These are phyloP conservation scores for Hemistola chrysoprasaria DNA, from an alignment of 2,888 invertebrate genomes.

Conservation along the genomic window DNA sequence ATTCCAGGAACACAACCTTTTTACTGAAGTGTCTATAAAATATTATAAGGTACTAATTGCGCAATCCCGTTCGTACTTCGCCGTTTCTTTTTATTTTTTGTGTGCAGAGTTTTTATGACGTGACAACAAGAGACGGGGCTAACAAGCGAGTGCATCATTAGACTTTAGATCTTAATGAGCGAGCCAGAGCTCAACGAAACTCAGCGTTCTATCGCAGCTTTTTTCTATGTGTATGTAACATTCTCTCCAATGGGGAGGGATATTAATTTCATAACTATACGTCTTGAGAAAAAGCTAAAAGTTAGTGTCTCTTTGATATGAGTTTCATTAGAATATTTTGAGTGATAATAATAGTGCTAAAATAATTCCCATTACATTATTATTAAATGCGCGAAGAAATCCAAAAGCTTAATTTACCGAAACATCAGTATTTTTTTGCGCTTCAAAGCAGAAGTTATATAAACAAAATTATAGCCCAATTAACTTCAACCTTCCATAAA, in stretches of 20 bases:
- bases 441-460: constrained; percentile 16
- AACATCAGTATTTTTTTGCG: constrained; percentile 8
- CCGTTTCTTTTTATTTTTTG: constrained; percentile 33
- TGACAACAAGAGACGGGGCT: constrained; percentile 52
- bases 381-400: neutral
- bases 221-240: constrained; percentile 23
- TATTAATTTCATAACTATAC: constrained; percentile 6
- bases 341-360: too few relatives aligned
- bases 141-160: constrained; percentile 68
- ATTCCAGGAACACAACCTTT: constrained; percentile 17
- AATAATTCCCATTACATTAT: too few relatives aligned
- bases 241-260: constrained; percentile 10
- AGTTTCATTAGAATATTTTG: too few relatives aligned
- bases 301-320: too few relatives aligned
- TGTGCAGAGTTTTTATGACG: constrained; percentile 38
- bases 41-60: constrained; percentile 27
- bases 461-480: constrained; percentile 20
- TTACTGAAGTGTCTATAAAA: constrained; percentile 13
- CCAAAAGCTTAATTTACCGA: constrained; percentile 4
- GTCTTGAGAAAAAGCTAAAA: too few relatives aligned
- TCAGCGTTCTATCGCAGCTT: constrained; percentile 23
- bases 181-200: constrained; percentile 35
- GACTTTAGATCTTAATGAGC: constrained; percentile 54
- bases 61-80: constrained; percentile 33
- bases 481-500: constrained; percentile 13